These are phyloP conservation scores for Sigmodon hispidus DNA, from an alignment of 2,113 vertebrate species.

Conservation along the genomic window DNA sequence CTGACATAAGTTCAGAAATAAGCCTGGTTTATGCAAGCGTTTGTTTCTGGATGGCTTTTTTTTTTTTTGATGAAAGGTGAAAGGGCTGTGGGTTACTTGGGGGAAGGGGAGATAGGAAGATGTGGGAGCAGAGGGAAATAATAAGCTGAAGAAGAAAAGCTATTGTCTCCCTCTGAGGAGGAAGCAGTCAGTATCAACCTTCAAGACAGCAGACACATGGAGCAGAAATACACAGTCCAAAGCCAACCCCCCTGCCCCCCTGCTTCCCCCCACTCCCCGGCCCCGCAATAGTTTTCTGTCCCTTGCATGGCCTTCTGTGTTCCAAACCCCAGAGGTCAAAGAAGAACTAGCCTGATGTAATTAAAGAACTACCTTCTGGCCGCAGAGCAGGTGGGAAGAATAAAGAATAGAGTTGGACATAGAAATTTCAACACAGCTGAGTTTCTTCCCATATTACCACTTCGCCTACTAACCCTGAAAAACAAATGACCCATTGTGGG, in stretches of 20 bases:
- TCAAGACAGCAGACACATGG: neutral
- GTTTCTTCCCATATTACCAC: neutral
- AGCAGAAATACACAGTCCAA: neutral
- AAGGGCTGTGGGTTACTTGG: neutral
- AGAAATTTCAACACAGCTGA: neutral
- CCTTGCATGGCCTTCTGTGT: neutral
- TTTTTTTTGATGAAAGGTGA: neutral
- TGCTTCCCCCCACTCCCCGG: no score
- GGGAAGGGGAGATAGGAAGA: no score
- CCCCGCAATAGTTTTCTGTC: neutral
- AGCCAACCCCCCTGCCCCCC: neutral
- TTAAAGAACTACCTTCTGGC: neutral
- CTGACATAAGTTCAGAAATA: neutral
- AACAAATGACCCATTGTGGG: neutral
- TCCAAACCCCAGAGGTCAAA: neutral
- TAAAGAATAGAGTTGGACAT: neutral
- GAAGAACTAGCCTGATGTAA: neutral
- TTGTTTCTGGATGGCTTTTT: neutral
- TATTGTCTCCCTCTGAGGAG: neutral
- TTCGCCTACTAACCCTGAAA: neutral
- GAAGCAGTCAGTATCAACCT: neutral
- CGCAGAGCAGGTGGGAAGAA: neutral
- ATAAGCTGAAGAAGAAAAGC: neutral
- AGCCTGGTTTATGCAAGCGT: neutral
- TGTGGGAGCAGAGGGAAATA: neutral